Percentiles rank a stretch among this genome's conserved stretches.
Conservation (phyloP, 2,888 invertebrate genomes). For the Cataglyphis livida region DNA sequence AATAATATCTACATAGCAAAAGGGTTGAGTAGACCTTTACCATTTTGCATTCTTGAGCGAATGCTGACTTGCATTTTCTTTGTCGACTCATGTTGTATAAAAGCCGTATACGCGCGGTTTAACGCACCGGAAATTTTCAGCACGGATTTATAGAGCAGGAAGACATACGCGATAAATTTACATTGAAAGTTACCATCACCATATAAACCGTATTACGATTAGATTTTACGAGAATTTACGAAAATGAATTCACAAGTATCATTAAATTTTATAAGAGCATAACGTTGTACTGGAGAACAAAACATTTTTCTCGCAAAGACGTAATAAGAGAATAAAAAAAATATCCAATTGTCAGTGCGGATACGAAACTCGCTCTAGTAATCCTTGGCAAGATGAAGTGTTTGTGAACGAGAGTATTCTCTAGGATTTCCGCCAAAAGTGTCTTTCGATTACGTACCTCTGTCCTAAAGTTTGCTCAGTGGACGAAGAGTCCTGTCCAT, state of each 20-base stretch:
- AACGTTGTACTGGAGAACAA: slow-evolving; percentile 26
- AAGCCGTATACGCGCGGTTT: slow-evolving; percentile 14
- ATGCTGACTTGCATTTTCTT: slow-evolving; percentile 74
- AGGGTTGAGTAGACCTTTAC: slow-evolving; percentile 18
- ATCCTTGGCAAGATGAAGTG: slow-evolving; percentile 65
- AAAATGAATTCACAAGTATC: background rate
- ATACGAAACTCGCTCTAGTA: slow-evolving; percentile 61
- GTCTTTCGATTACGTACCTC: slow-evolving; percentile 72
- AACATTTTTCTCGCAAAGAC: slow-evolving; percentile 56
- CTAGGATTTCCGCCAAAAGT: slow-evolving; percentile 64
- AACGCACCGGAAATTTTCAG: slow-evolving; percentile 30
- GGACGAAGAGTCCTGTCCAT: slow-evolving; percentile 71
- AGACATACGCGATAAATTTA: slow-evolving; percentile 22
- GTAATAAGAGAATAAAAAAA: slow-evolving; percentile 55
- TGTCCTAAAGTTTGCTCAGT: slow-evolving; percentile 72
- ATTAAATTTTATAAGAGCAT: background rate
- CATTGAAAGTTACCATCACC: background rate
- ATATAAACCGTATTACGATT: background rate
- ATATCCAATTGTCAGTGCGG: slow-evolving; percentile 66
- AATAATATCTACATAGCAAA: slow-evolving; percentile 27
- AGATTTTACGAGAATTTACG: slow-evolving; percentile 2
- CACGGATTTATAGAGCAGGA: slow-evolving; percentile 6
- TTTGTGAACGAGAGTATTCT: slow-evolving; percentile 68
- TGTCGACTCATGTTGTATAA: slow-evolving; percentile 65
- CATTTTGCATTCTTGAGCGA: slow-evolving; percentile 39